Evolutionary conservation across 2,888 invertebrate genomes (phyloP).

Genomic region (Tachina lurida): DNA sequence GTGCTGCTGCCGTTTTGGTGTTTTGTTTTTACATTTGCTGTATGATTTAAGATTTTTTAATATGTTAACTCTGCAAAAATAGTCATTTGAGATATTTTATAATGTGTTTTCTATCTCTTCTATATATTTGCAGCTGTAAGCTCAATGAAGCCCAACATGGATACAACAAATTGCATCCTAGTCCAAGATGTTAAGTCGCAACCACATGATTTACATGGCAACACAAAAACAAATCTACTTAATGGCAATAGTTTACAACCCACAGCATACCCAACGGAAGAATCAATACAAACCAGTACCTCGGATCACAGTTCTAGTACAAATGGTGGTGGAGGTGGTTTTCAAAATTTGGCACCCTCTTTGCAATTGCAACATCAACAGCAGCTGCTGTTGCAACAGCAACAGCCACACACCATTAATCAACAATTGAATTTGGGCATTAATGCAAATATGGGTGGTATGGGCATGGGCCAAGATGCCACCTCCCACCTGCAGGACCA

Average conservation of each 20-base stretch:
- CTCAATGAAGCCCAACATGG: constrained; percentile 94
- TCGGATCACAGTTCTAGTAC: constrained; percentile 87
- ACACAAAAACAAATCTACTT: constrained; percentile 75
- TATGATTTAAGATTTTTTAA: constrained; percentile 61
- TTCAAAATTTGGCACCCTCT: constrained; percentile 76
- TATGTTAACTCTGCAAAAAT: constrained; percentile 58
- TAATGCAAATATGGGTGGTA: constrained; percentile 64
- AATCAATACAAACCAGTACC: constrained; percentile 89
- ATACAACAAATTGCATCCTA: constrained; percentile 94
- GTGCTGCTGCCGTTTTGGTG: constrained; percentile 9
- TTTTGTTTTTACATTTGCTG: constrained; percentile 32
- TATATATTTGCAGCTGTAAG: constrained; percentile 89
- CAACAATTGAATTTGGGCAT: constrained; percentile 75
- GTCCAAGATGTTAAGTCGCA: constrained; percentile 91
- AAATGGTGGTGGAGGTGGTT: constrained; percentile 76
- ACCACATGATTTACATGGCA: constrained; percentile 93
- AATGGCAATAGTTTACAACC: constrained; percentile 74
- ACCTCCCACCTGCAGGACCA: constrained; percentile 77
- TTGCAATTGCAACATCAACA: constrained; percentile 84
- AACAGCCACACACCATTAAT: constrained; percentile 82
- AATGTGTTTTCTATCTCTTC: constrained; percentile 6
- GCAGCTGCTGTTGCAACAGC: constrained; percentile 85
- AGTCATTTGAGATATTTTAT: constrained; percentile 40
- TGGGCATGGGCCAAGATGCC: constrained; percentile 72
- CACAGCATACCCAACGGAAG: constrained; percentile 89